Base-by-base conservation (phyloP, 1,140 invertebrate species). In the Brachionus manjavacas region DNA sequence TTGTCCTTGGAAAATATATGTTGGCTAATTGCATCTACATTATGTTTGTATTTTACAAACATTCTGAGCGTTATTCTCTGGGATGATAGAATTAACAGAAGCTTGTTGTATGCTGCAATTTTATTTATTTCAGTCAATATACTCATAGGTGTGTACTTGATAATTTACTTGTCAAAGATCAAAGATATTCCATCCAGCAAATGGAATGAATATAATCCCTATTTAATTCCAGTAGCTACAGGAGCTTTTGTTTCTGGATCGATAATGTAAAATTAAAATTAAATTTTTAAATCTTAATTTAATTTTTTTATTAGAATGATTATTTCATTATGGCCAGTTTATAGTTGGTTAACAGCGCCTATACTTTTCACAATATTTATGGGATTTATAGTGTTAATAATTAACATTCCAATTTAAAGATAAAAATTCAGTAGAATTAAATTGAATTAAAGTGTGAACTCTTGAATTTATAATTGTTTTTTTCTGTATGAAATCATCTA, bases 281-380 rank as follows among this genome's bases (percentile, higher is more conserved):
- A 39, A 35, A 8, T 68, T 31, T 14, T 41, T 72, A 14, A 81
- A 20, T 43, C n/a, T 66, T 9, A 72, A 55, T 84, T 83, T 79
- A 78, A 80, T 85, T 46, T 85, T 16, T 86, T 88, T 85, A 87
- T n/a, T n/a, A 89, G 89, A 84, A 60, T 89, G 20, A 86, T 85
- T 25, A 84, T 89, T 28, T 87, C 87, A 14, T 84, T 89, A 72
- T 89, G 89, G 89, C 89, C 89, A 28, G 85, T 89, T 0, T 89
- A 87, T 87, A 87, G 86, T 78, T 84, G 88, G 49, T 86, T 89
- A 8, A 89, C 88, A 20, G 87, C 88, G 39, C 16, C 87, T 20
- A 87, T 89, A 41, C 85, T 89, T 11, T 86, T 88, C 52, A 86
- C 85, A 8, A 80, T 89, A 1, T 88, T 89, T 52, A 89, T 89